Conservation (phyloP, 2,888 invertebrate species). For the Dusona sp. region DNA sequence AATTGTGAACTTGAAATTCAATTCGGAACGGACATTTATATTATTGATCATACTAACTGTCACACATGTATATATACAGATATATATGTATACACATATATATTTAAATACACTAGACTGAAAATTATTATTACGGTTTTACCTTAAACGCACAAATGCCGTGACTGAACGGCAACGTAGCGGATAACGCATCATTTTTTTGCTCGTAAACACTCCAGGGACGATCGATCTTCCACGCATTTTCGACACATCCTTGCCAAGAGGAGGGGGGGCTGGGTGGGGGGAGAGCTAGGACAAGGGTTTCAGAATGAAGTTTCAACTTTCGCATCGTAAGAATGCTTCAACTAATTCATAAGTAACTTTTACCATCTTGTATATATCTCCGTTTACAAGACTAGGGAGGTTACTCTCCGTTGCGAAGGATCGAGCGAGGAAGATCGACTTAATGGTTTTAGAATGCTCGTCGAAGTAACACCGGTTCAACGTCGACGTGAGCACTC, state of each 20-base stretch:
- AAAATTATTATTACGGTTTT: slow-evolving; percentile 71
- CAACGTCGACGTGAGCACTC: slow-evolving; percentile 79
- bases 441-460: slow-evolving; percentile 76
- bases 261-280: not conserved
- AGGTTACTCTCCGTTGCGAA: slow-evolving; percentile 29
- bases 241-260: slow-evolving; percentile 49
- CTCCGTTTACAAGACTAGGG: slow-evolving; percentile 7
- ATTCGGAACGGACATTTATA: not conserved
- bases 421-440: slow-evolving; percentile 75
- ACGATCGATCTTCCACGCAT: slow-evolving; percentile 59
- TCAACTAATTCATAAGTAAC: slow-evolving; percentile 61
- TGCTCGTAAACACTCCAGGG: slow-evolving; percentile 50
- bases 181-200: slow-evolving; percentile 46
- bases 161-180: slow-evolving; percentile 51
- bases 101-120: slow-evolving; percentile 76
- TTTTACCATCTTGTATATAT: slow-evolving; percentile 34
- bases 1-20: not conserved
- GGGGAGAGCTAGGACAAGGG: not conserved
- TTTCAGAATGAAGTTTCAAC: slow-evolving; percentile 34
- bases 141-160: slow-evolving; percentile 64
- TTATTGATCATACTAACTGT: not conserved
- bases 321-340: slow-evolving; percentile 35
- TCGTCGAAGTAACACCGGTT: slow-evolving; percentile 77
- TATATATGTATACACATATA: slow-evolving; percentile 1
- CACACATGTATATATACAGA: not conserved